Base-by-base conservation (phyloP, 2,797 vertebrate genomes). In the Premnoplex brunnescens region DNA sequence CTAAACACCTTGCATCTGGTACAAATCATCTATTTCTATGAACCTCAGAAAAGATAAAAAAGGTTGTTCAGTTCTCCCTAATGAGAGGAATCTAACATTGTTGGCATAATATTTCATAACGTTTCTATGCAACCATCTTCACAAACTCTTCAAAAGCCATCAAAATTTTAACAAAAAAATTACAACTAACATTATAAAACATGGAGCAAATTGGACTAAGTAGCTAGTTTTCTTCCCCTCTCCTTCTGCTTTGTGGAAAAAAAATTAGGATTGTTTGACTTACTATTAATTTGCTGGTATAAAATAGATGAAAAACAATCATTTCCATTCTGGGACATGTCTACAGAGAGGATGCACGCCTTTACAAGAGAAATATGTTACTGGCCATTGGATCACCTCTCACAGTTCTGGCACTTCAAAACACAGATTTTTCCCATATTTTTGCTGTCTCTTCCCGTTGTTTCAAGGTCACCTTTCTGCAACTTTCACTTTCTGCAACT, bases 141-240 rank as follows among this genome's bases (percentile, higher is more conserved):
- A 88, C 63, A 87, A 95, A 75, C 28, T 59, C n/a, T 89, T 95
- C 73, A 95, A 92, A 92, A 92, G 73, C 43, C 43, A 89, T 58
- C 30, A 93, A 63, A 96, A 92, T 88, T 63, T 51, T 24, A 86
- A 90, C 32, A 81, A 82, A 41, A 75, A 89, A 94, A 84, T 67
- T 0, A 59, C 89, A 95, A 93, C 88, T 93, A 93, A 88, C 66
- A 80, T 75, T 72, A 86, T 19, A 80, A 95, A 95, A 88, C 28
- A 75, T 0, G 12, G 27, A 96, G 92, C 21, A 79, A 91, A 88
- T 87, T 55, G 62, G 19, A 76, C 8, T 84, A 95, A 94, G 51
- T 26, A 10, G n/a, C 3, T 75, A 55, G 32, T 72, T 90, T 84
- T 77, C 30, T 69, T 23, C 7, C 46, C 11, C 16, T 56, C 26